phyloP scores from a whole-genome alignment of 1,140 invertebrate species.

The Drosophila ohnishii region DNA sequence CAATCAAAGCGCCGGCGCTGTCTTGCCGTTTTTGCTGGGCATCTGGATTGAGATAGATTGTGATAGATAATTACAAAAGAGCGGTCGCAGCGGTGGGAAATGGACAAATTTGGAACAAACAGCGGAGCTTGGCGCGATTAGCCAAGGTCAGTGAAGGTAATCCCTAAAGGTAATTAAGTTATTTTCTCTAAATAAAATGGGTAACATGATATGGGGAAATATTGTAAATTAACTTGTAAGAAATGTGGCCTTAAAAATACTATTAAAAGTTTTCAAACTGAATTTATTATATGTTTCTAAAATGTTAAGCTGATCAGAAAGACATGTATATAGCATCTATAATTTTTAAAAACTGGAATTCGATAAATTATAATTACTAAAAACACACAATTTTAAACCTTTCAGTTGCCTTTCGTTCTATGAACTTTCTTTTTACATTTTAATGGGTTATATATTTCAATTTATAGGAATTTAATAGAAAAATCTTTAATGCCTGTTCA shows the following conservation, averaged over 20 bases:
- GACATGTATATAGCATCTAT: too few species aligned
- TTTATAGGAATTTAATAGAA: background rate
- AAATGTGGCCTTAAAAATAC: background rate
- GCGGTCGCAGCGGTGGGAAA: conserved; percentile 2
- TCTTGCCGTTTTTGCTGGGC: conserved; percentile 11
- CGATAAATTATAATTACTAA: too few species aligned
- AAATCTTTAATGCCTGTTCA: too few species aligned
- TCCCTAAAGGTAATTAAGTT: conserved; percentile 17
- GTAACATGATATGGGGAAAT: background rate
- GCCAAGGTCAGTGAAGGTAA: conserved; percentile 25
- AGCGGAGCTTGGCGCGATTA: conserved; percentile 5
- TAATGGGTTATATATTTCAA: too few species aligned
- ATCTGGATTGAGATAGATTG: conserved; percentile 60
- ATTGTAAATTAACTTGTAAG: background rate
- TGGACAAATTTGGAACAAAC: conserved; percentile 4
- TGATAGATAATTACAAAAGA: conserved; percentile 50
- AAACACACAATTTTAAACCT: too few species aligned
- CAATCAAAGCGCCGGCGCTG: conserved; percentile 50
- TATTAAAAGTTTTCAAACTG: background rate
- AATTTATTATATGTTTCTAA: background rate
- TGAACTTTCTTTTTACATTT: too few species aligned
- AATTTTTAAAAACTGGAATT: too few species aligned
- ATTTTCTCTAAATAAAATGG: background rate
- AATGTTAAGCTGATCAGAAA: too few species aligned
- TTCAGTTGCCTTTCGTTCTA: too few species aligned